Percentiles rank a stretch among this genome's conserved stretches.
These are phyloP conservation scores for Calephelis virginiensis DNA, from an alignment of 1,140 invertebrate species.

Conservation along the genomic window DNA sequence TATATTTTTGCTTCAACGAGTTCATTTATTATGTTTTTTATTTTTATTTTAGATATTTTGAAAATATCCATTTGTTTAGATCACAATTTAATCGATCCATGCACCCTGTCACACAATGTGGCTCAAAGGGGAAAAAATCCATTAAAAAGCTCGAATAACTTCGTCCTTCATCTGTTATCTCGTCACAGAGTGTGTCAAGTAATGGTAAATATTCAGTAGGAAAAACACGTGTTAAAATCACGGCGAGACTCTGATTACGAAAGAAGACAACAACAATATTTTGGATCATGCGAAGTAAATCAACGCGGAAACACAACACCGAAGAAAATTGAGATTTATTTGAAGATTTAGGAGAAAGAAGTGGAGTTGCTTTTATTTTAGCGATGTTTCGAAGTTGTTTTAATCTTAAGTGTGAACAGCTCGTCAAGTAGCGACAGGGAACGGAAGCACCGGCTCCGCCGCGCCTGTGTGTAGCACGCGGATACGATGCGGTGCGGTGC, in stretches of 20 bases:
- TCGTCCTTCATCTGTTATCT: not conserved
- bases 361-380: conserved; percentile 10
- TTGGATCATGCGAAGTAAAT: conserved; percentile 69
- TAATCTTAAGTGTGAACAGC: conserved; percentile 34
- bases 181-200: conserved; percentile 74
- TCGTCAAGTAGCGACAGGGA: conserved; percentile 51
- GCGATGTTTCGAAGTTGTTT: conserved; percentile 8
- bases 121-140: conserved; percentile 36
- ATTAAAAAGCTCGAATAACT: conserved; percentile 22
- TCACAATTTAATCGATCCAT: conserved; percentile 57
- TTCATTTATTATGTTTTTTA: conserved; percentile 27
- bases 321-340: conserved; percentile 38
- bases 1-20: conserved; percentile 10
- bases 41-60: conserved; percentile 27
- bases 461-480: conserved; percentile 55
- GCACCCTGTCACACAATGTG: conserved; percentile 75
- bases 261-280: conserved; percentile 52
- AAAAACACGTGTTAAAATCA: conserved; percentile 39
- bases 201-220: conserved; percentile 47
- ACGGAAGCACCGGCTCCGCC: conserved; percentile 68
- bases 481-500: conserved; percentile 36
- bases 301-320: conserved; percentile 71
- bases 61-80: conserved; percentile 18
- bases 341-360: conserved; percentile 33
- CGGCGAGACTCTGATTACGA: conserved; percentile 29